phyloP scores from a whole-genome alignment of 2,113 vertebrate genomes.

The Puntigrus tetrazona region DNA sequence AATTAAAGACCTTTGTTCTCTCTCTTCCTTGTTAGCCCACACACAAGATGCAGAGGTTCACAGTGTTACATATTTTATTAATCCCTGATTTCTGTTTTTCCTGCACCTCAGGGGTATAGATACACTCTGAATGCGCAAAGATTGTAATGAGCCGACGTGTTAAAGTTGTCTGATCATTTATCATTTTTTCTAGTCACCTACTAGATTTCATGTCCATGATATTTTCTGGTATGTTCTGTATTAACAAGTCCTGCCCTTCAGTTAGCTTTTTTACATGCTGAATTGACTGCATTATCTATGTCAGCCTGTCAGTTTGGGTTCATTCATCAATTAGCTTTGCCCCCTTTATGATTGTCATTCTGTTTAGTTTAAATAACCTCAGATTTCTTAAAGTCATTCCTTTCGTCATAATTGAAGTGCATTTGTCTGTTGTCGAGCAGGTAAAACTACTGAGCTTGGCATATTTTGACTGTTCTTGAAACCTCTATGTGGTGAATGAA shows the following conservation, averaged over 20 bases:
- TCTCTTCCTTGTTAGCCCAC: constrained; percentile 35
- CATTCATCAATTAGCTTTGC: constrained; percentile 42
- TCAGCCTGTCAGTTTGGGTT: constrained; percentile 53
- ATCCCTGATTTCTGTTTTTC: constrained; percentile 60
- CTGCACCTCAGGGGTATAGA: constrained; percentile 43
- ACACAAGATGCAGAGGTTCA: constrained; percentile 56
- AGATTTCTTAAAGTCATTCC: not conserved
- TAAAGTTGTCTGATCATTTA: constrained; percentile 29
- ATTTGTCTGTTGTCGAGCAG: not conserved
- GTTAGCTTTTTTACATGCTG: constrained; percentile 43
- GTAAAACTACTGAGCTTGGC: not conserved
- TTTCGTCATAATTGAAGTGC: not conserved
- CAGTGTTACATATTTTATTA: constrained; percentile 56
- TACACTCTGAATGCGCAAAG: not conserved
- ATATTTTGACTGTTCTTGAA: constrained; percentile 29
- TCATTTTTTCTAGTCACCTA: constrained; percentile 20
- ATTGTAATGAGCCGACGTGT: constrained; percentile 37
- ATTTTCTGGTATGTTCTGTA: constrained; percentile 28
- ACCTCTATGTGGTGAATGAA: constrained; percentile 11
- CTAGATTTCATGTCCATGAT: constrained; percentile 35
- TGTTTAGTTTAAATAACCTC: not conserved
- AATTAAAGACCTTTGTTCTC: constrained; percentile 44
- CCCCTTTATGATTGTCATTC: constrained; percentile 53
- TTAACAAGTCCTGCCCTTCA: constrained; percentile 47
- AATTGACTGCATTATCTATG: constrained; percentile 51